Evolutionary conservation across 2,113 vertebrate genomes (phyloP), one percentile per base, ranked within the genome.

Genomic region (Anser cygnoides): DNA sequence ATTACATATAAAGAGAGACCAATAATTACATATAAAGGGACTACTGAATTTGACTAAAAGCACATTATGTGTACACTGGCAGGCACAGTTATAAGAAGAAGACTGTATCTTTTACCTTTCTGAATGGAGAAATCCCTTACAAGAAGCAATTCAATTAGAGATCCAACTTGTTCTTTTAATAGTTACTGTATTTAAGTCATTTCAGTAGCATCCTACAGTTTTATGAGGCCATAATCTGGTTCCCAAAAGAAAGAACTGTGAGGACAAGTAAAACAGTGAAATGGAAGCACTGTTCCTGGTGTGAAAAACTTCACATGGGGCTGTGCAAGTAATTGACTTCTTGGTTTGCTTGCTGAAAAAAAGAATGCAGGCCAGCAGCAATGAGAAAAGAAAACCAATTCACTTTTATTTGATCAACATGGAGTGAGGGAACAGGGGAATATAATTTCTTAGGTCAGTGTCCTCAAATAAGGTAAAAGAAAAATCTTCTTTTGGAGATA

Each of bases 171-270:
- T 95, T 77, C 79, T 94, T 97, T 97, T 91, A 95, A 92, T 89
- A 95, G 78, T 90, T 95, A 92, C 96, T 95, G 84, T 92, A 95
- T 97, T 97, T 97, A 97, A 97, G 85, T 87, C 81, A 95, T 96
- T 97, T 97, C 95, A 81, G 58, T 39, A 95, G 81, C 55, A 89
- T 46, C 81, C 91, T 96, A 68, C 75, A 91, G 78, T 81, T 97
- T 97, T 95, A 97, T 90, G 94, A 97, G 74, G 68, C 78, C 90
- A 89, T 97, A 97, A 97, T 95, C 94, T 96, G 66, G 44, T 63
- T 97, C 85, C 90, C 95, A 92, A 98, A 97, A 96, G 93, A 75
- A 97, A 85, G 85, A 96, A 85, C 55, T 96, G 89, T 65, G 86
- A 96, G 91, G 76, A 87, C 87, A 97, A 97, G 65, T 81, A 92